These are phyloP conservation scores for Acromyrmex charruanus DNA, from an alignment of 1,140 invertebrate species.

Conservation along the genomic window DNA sequence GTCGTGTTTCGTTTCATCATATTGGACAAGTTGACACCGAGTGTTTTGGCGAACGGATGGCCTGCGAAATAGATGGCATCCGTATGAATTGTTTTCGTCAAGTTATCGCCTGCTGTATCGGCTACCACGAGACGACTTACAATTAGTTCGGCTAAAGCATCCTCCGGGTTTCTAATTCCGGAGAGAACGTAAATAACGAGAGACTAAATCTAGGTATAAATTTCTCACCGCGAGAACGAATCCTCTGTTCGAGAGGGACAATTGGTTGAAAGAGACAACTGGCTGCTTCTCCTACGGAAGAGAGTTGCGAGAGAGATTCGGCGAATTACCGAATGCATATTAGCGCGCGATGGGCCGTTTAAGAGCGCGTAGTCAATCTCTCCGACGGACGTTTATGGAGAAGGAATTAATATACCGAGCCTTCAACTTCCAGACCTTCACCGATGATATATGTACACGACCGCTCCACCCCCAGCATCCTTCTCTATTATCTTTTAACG, in stretches of 20 bases:
- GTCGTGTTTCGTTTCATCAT: constrained; percentile 61
- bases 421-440: constrained; percentile 83
- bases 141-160: neutral
- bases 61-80: constrained; percentile 18
- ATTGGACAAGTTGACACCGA: constrained; percentile 49
- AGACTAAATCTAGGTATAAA: constrained; percentile 40
- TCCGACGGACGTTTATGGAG: constrained; percentile 85
- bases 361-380: constrained; percentile 86
- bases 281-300: constrained; percentile 42
- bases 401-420: constrained; percentile 86
- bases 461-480: constrained; percentile 77
- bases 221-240: constrained; percentile 36
- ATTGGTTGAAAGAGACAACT: constrained; percentile 40
- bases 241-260: constrained; percentile 30
- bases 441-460: constrained; percentile 84
- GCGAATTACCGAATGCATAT: constrained; percentile 85
- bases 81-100: constrained; percentile 21
- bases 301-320: constrained; percentile 70
- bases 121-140: neutral
- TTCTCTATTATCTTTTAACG: constrained; percentile 50
- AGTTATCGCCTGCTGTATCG: constrained; percentile 43
- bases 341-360: constrained; percentile 84
- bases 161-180: constrained; percentile 24
- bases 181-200: constrained; percentile 49
- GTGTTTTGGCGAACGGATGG: constrained; percentile 23